Percentiles rank a stretch among this genome's conserved stretches.
These are phyloP conservation scores for Peucedramus taeniatus DNA, from an alignment of 2,113 vertebrate genomes.

Conservation along the genomic window DNA sequence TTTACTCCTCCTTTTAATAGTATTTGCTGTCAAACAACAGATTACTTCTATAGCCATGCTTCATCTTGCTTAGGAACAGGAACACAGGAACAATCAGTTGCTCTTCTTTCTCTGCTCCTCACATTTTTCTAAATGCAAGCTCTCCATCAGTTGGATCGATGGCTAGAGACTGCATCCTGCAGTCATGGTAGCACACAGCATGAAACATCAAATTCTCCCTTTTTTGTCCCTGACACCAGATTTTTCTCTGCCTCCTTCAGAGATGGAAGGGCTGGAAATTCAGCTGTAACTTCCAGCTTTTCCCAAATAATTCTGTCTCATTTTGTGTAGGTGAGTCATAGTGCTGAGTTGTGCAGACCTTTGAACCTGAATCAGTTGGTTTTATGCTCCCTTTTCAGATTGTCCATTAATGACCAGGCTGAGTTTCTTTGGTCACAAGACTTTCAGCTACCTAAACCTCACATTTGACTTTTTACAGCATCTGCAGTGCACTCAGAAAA, in stretches of 20 bases:
- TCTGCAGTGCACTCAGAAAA: background rate
- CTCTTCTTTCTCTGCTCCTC: background rate
- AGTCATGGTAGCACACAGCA: background rate
- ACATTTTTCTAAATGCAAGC: background rate
- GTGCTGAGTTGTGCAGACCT: background rate
- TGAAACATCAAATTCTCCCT: background rate
- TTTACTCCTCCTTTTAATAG: background rate
- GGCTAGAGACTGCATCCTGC: background rate
- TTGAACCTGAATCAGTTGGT: background rate
- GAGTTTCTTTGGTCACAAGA: background rate
- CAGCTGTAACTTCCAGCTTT: background rate
- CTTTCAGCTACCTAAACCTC: background rate
- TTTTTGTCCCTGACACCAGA: background rate
- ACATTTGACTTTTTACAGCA: background rate
- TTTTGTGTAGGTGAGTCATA: background rate
- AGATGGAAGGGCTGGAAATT: background rate
- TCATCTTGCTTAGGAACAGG: background rate
- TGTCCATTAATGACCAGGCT: background rate
- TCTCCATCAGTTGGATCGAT: background rate
- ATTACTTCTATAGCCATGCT: background rate
- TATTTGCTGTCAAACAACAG: background rate
- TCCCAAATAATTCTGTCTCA: background rate
- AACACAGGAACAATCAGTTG: background rate
- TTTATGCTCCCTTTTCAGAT: background rate
- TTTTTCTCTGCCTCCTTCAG: background rate